Conservation (phyloP, 2,888 invertebrate species). For the Mayetiola destructor region DNA sequence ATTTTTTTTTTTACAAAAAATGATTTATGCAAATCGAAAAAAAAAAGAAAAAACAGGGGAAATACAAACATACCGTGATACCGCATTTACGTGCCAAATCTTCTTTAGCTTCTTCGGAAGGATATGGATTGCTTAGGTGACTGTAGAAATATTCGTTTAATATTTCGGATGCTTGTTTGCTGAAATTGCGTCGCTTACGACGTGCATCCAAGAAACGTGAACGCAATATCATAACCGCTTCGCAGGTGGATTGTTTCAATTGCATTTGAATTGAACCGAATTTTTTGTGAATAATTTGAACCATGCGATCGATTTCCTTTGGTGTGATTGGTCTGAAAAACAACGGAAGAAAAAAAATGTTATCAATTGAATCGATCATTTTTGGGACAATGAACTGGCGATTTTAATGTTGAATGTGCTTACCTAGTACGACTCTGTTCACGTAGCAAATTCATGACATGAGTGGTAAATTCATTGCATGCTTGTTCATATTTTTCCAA, state of each 20-base stretch:
- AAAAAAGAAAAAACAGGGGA: conserved; percentile 13
- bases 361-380: neutral
- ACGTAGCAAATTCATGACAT: conserved; percentile 92
- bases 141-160: conserved; percentile 99
- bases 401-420: neutral
- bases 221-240: conserved; percentile 95
- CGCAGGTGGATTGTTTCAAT: conserved; percentile 97
- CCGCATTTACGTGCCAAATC: conserved; percentile 98
- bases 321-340: conserved; percentile 76
- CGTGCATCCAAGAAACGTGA: conserved; percentile 60
- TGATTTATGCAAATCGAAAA: neutral
- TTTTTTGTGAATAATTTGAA: conserved; percentile 96
- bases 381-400: too few species aligned
- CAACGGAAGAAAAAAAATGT: neutral
- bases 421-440: conserved; percentile 84
- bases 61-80: conserved; percentile 61
- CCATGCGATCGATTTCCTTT: conserved; percentile 98
- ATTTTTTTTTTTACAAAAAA: too few species aligned
- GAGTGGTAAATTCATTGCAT: conserved; percentile 99
- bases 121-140: conserved; percentile 98
- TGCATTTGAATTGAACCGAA: conserved; percentile 97
- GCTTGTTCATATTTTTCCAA: conserved; percentile 99
- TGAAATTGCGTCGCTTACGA: conserved; percentile 93
- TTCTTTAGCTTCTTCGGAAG: conserved; percentile 99
- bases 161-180: conserved; percentile 98